phyloP scores from a whole-genome alignment of 1,140 invertebrate species.

The Nomia melanderi region DNA sequence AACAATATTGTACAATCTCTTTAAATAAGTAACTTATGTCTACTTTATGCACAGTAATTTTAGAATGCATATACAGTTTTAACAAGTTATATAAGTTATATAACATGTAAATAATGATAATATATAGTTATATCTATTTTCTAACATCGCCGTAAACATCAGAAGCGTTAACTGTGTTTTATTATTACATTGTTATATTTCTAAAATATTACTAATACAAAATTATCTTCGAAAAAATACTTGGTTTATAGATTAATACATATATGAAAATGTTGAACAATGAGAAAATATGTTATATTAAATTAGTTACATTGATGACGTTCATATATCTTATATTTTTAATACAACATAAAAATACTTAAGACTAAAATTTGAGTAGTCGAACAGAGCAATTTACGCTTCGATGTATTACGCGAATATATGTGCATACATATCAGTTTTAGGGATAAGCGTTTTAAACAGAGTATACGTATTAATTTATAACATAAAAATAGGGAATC shows the following conservation, averaged over 20 bases:
- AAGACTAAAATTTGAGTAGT: conserved; percentile 8
- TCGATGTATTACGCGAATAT: conserved; percentile 12
- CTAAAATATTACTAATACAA: not conserved
- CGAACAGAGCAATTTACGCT: conserved; percentile 7
- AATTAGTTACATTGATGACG: not conserved
- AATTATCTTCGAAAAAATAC: not conserved
- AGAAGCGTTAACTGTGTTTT: conserved; percentile 29
- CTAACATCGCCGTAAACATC: conserved; percentile 34
- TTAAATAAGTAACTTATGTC: conserved; percentile 33
- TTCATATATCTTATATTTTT: conserved; percentile 11
- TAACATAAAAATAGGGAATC: conserved; percentile 14
- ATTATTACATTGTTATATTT: conserved; percentile 1
- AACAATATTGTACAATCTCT: conserved; percentile 8
- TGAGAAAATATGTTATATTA: not conserved
- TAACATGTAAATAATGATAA: conserved; percentile 24
- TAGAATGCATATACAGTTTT: conserved; percentile 21
- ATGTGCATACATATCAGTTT: not conserved
- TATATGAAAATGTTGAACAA: not conserved
- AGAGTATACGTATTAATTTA: conserved; percentile 4
- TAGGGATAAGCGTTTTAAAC: not conserved
- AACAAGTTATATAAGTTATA: conserved; percentile 8
- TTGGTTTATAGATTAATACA: not conserved
- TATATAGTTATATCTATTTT: conserved; percentile 6
- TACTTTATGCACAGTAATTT: conserved; percentile 23
- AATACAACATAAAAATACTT: conserved; percentile 7